Conservation (phyloP, 2,888 invertebrate genomes). For the Dugesia japonica region DNA sequence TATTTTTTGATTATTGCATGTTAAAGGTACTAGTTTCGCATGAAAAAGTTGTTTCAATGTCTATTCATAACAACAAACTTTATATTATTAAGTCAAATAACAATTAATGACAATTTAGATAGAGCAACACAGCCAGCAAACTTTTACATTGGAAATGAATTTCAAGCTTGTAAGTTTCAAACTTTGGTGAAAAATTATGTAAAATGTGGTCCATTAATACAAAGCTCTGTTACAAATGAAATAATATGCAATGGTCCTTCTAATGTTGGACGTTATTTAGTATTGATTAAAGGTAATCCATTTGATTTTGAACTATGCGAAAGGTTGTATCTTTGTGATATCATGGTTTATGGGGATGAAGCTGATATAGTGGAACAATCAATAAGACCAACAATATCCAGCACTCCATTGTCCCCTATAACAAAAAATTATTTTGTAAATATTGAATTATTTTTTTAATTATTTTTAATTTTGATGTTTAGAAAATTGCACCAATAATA, state of each 20-base stretch:
- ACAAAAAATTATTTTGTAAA: not conserved
- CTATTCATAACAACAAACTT: too few species aligned
- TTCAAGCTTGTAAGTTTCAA: not conserved
- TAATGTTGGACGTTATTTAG: not conserved
- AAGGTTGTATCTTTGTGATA: not conserved
- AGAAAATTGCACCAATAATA: not conserved
- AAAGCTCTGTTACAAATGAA: not conserved
- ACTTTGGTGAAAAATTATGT: not conserved
- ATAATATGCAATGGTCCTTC: not conserved
- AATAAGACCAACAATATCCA: not conserved
- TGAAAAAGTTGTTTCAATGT: too few species aligned
- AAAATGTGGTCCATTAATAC: not conserved
- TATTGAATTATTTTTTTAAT: not conserved
- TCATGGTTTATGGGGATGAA: not conserved
- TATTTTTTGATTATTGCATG: too few species aligned
- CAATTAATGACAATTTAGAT: too few species aligned
- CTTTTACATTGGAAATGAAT: not conserved
- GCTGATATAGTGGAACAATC: not conserved
- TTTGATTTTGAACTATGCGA: not conserved
- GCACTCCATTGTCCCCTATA: not conserved
- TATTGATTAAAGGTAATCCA: not conserved
- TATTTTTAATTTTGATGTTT: not conserved
- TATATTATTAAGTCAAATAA: too few species aligned
- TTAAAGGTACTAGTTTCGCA: too few species aligned
- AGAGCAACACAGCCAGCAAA: not conserved